Evolutionary conservation across 1,140 invertebrate species (phyloP).

Genomic region (Myzus persicae): DNA sequence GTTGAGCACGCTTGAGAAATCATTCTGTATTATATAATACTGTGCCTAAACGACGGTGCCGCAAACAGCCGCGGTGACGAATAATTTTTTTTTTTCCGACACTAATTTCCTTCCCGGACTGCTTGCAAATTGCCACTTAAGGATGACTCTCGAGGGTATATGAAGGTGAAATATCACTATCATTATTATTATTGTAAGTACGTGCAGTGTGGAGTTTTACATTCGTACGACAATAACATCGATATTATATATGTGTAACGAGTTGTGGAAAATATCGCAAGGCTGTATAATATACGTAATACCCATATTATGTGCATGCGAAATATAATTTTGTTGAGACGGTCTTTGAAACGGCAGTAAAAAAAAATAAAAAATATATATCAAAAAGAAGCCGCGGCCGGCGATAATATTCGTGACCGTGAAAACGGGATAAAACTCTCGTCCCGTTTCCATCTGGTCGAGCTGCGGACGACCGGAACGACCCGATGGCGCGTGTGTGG

Average conservation of each 20-base stretch:
- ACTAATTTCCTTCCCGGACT: not conserved
- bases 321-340: not conserved
- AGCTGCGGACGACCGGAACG: not conserved
- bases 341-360: conserved; percentile 28
- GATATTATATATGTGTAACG: conserved; percentile 1
- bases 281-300: not conserved
- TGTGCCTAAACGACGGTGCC: not conserved
- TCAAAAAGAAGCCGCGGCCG: conserved; percentile 54
- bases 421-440: conserved; percentile 36
- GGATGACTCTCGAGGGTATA: not conserved
- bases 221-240: not conserved
- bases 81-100: not conserved
- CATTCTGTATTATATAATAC: not conserved
- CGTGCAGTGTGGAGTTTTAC: not conserved
- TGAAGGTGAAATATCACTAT: not conserved
- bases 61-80: not conserved
- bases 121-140: not conserved
- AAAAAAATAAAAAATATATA: not conserved
- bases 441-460: not conserved
- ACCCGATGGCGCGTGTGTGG: not conserved
- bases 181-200: not conserved
- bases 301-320: not conserved
- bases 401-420: conserved; percentile 45
- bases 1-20: not conserved
- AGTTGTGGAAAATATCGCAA: not conserved